These are phyloP conservation scores for Amphimedon queenslandica DNA, from an alignment of 37 sponge, comb jelly and placozoan genomes.

Conservation along the genomic window DNA sequence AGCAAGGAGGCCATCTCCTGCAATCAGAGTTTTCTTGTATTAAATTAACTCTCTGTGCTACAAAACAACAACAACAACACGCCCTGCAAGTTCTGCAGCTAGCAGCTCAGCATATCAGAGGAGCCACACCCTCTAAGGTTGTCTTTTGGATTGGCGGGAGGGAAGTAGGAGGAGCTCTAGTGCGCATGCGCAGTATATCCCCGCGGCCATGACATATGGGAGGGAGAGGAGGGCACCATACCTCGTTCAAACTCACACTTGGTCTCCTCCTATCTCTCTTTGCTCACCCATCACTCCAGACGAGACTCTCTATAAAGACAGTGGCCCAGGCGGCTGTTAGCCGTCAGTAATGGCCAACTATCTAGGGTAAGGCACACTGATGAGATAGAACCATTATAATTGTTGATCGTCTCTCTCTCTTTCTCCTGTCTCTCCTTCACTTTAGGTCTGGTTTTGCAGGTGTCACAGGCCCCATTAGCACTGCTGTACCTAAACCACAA, in stretches of 20 bases:
- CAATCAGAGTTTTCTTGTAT: not conserved
- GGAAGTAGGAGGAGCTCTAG: not conserved
- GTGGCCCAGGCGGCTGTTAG: too few relatives aligned
- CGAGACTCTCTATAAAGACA: too few relatives aligned
- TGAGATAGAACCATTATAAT: not conserved
- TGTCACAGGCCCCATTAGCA: constrained; percentile 76
- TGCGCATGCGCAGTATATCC: not conserved
- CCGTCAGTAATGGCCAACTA: too few relatives aligned
- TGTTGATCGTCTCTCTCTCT: not conserved
- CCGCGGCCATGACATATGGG: not conserved
- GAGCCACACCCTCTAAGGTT: not conserved
- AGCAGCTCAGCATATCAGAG: not conserved
- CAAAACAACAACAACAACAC: too few relatives aligned
- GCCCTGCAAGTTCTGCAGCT: not conserved
- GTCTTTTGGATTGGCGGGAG: not conserved
- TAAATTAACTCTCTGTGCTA: not conserved
- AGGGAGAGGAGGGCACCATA: not conserved
- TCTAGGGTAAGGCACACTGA: too few relatives aligned
- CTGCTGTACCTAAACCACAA: constrained; percentile 61
- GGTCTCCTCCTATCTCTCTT: too few relatives aligned
- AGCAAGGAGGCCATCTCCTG: constrained; percentile 53
- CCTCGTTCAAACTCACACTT: too few relatives aligned
- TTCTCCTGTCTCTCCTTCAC: not conserved
- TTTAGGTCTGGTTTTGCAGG: too few relatives aligned
- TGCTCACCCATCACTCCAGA: too few relatives aligned